phyloP scores from a whole-genome alignment of 1,140 invertebrate genomes.

The Ladona fulva region DNA sequence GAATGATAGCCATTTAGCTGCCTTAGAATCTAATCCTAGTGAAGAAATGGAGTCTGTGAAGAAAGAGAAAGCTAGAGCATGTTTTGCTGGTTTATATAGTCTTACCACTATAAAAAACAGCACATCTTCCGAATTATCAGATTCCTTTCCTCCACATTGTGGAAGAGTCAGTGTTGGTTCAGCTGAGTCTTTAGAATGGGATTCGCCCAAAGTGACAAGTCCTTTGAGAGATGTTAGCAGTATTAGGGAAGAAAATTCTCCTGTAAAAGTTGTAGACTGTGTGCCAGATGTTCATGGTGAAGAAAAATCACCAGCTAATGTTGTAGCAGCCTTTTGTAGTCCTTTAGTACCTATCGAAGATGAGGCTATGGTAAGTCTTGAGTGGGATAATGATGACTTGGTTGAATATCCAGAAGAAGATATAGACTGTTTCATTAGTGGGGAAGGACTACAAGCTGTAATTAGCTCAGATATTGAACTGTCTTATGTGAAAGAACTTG shows the following conservation, averaged over 20 bases:
- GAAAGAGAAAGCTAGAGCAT: conserved; percentile 25
- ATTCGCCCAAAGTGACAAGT: conserved; percentile 19
- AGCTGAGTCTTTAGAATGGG: conserved; percentile 25
- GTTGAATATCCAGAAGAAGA: conserved; percentile 23
- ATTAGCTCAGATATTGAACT: conserved; percentile 12
- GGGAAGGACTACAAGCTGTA: conserved; percentile 19
- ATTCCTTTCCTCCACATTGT: not conserved
- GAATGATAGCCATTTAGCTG: conserved; percentile 5
- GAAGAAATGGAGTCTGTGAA: conserved; percentile 17
- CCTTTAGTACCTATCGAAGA: conserved; percentile 15
- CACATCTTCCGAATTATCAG: conserved; percentile 25
- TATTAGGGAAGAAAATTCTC: too few species aligned
- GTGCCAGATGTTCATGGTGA: too few species aligned
- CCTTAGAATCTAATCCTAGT: conserved; percentile 12
- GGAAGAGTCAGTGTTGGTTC: conserved; percentile 17
- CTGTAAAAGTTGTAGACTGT: too few species aligned
- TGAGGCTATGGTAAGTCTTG: conserved; percentile 30
- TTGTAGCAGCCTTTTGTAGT: not conserved
- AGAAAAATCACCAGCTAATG: too few species aligned
- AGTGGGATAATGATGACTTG: conserved; percentile 32
- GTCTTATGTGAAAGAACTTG: not conserved
- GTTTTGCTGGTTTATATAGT: conserved; percentile 28
- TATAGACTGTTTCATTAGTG: conserved; percentile 18
- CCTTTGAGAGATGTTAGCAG: not conserved
- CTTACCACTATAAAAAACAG: conserved; percentile 28